A percentile compares a stretch with the other conserved stretches of the same genome.
These are phyloP conservation scores for Idaea straminata DNA, from an alignment of 2,888 invertebrate genomes.

Conservation along the genomic window DNA sequence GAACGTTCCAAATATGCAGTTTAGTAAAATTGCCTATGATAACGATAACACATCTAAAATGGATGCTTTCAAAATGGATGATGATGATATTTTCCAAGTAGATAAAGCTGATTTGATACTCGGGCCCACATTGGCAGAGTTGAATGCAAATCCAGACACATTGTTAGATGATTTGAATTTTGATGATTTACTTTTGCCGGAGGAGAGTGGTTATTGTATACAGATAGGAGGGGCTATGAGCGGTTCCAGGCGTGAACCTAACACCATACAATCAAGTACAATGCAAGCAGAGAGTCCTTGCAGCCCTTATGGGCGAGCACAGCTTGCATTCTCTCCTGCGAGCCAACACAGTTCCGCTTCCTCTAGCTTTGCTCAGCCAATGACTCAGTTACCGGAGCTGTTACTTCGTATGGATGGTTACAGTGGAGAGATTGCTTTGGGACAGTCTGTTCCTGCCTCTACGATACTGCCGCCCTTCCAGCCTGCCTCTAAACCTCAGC, in stretches of 20 bases:
- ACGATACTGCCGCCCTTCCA: constrained; percentile 73
- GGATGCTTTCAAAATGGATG: constrained; percentile 89
- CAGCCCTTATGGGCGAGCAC: constrained; percentile 72
- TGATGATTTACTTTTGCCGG: constrained; percentile 89
- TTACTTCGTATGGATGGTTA: constrained; percentile 83
- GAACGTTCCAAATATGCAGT: constrained; percentile 61
- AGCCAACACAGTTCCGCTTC: constrained; percentile 83
- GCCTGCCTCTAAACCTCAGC: constrained; percentile 59
- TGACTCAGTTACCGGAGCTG: constrained; percentile 81
- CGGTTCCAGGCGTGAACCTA: constrained; percentile 50
- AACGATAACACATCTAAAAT: constrained; percentile 68
- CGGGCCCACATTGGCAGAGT: constrained; percentile 90
- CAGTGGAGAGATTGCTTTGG: constrained; percentile 77
- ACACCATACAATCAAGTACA: constrained; percentile 46
- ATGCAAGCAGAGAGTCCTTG: constrained; percentile 69
- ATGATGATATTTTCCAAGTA: constrained; percentile 93
- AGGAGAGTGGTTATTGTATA: constrained; percentile 82
- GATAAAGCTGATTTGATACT: constrained; percentile 92
- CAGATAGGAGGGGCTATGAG: constrained; percentile 76
- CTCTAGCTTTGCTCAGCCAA: constrained; percentile 69
- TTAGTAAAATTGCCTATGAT: constrained; percentile 64
- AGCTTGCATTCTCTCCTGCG: constrained; percentile 82
- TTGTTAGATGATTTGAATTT: constrained; percentile 91
- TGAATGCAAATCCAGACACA: constrained; percentile 92
- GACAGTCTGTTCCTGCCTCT: constrained; percentile 83